Evolutionary conservation across 1,140 invertebrate species (phyloP).

Genomic region (Drosophila nigromelanica): DNA sequence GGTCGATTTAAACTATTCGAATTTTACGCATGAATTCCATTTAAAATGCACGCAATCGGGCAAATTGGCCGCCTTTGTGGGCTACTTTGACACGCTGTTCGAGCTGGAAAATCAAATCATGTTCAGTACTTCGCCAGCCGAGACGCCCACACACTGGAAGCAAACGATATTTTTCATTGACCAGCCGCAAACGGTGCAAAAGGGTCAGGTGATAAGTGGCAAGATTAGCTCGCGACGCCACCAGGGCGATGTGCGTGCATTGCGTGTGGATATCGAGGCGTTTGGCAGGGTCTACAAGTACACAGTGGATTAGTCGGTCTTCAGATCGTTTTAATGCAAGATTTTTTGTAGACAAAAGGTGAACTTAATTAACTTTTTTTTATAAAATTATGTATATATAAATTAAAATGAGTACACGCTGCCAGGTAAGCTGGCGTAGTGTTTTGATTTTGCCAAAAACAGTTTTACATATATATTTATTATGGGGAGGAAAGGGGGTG

Average conservation of each 20-base stretch:
- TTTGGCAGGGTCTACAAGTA: conserved; percentile 72
- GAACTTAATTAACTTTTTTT: conserved; percentile 53
- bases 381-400: conserved; percentile 68
- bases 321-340: conserved; percentile 67
- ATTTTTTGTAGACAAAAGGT: conserved; percentile 61
- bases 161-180: conserved; percentile 96
- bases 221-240: conserved; percentile 87
- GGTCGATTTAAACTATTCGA: conserved; percentile 91
- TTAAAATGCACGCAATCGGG: conserved; percentile 89
- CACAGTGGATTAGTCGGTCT: conserved; percentile 66
- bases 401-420: conserved; percentile 63
- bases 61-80: conserved; percentile 93
- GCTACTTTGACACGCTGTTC: conserved; percentile 97
- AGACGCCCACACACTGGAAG: conserved; percentile 97
- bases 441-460: conserved; percentile 44
- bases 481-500: conserved; percentile 4
- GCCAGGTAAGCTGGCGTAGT: conserved; percentile 44
- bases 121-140: conserved; percentile 90
- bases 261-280: conserved; percentile 85
- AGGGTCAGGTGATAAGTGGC: conserved; percentile 89
- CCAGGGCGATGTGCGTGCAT: conserved; percentile 86
- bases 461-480: conserved; percentile 30
- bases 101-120: conserved; percentile 88
- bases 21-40: conserved; percentile 92
- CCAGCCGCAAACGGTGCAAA: conserved; percentile 88